Percentiles rank a stretch among this genome's conserved stretches.
Evolutionary conservation across 2,888 invertebrate genomes (phyloP).

Genomic region (Tachina grossa): DNA sequence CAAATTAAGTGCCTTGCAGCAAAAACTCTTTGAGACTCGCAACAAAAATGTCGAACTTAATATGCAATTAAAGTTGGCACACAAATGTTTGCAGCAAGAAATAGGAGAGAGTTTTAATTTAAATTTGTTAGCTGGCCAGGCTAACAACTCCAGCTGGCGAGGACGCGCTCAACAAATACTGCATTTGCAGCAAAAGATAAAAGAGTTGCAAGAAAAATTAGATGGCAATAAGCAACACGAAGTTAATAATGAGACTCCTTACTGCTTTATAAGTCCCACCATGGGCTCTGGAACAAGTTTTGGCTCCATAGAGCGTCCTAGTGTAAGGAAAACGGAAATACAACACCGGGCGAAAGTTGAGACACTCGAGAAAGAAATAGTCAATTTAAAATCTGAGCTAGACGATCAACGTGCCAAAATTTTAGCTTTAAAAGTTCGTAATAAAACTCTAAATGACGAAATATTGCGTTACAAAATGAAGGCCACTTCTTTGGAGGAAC

Average conservation of each 20-base stretch:
- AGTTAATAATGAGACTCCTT: not conserved
- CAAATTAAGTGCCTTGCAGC: slow-evolving; percentile 82
- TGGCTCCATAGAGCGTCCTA: slow-evolving; percentile 76
- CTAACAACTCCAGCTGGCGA: slow-evolving; percentile 86
- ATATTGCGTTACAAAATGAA: slow-evolving; percentile 85
- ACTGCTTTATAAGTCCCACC: not conserved
- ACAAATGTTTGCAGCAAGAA: slow-evolving; percentile 90
- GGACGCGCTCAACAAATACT: slow-evolving; percentile 91
- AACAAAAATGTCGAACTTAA: slow-evolving; percentile 88
- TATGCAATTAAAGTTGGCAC: slow-evolving; percentile 88
- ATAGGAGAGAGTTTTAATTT: slow-evolving; percentile 88
- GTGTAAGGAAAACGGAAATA: slow-evolving; percentile 84
- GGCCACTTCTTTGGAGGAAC: slow-evolving; percentile 85
- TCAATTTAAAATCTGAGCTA: slow-evolving; percentile 84
- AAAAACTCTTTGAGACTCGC: slow-evolving; percentile 87
- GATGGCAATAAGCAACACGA: slow-evolving; percentile 68
- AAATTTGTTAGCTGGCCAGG: slow-evolving; percentile 85
- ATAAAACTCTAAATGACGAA: slow-evolving; percentile 88
- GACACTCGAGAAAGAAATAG: slow-evolving; percentile 85
- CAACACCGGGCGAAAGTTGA: slow-evolving; percentile 85
- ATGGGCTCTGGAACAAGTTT: slow-evolving; percentile 30
- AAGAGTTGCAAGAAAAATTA: slow-evolving; percentile 87
- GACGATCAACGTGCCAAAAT: slow-evolving; percentile 86
- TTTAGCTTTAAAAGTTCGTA: slow-evolving; percentile 87
- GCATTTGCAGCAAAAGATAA: slow-evolving; percentile 87